phyloP scores from a whole-genome alignment of 37 sponge, comb jelly and placozoan genomes.

The Spongia lamella region DNA sequence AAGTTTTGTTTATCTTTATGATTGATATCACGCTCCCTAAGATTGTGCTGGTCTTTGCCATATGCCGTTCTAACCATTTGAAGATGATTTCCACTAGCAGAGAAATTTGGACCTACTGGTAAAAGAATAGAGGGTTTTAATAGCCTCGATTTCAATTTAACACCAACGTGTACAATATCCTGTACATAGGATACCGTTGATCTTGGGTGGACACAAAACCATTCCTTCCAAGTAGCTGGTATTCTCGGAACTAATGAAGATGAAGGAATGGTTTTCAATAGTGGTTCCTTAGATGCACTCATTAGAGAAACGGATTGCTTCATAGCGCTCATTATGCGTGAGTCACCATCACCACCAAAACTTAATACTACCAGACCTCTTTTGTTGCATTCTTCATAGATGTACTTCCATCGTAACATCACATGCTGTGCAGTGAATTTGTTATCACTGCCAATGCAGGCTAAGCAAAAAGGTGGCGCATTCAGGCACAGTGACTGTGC shows the following conservation, averaged over 20 bases:
- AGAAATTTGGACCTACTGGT: constrained; percentile 9
- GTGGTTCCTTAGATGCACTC: no score
- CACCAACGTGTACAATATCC: constrained; percentile 51
- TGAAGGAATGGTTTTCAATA: constrained; percentile 9
- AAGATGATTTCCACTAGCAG: constrained; percentile 49
- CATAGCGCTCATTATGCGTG: no score
- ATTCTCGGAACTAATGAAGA: constrained; percentile 5
- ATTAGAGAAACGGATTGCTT: constrained; percentile 5
- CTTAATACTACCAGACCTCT: constrained; percentile 35
- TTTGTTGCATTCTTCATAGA: constrained; percentile 40
- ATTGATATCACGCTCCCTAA: constrained; percentile 30
- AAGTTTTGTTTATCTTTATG: no score
- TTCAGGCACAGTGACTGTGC: constrained; percentile 33
- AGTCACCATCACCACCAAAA: constrained; percentile 66
- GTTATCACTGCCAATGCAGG: no score
- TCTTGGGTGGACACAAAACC: constrained; percentile 24
- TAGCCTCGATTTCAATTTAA: constrained; percentile 43
- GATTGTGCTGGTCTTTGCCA: constrained; percentile 42
- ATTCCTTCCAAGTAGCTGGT: no score
- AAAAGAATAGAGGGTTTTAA: constrained; percentile 40
- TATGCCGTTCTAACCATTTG: constrained; percentile 14
- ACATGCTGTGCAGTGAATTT: constrained; percentile 26
- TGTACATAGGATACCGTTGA: constrained; percentile 51
- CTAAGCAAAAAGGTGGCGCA: constrained; percentile 41
- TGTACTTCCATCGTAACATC: constrained; percentile 45